phyloP scores from a whole-genome alignment of 2,113 vertebrate species.

The Mugil cephalus region DNA sequence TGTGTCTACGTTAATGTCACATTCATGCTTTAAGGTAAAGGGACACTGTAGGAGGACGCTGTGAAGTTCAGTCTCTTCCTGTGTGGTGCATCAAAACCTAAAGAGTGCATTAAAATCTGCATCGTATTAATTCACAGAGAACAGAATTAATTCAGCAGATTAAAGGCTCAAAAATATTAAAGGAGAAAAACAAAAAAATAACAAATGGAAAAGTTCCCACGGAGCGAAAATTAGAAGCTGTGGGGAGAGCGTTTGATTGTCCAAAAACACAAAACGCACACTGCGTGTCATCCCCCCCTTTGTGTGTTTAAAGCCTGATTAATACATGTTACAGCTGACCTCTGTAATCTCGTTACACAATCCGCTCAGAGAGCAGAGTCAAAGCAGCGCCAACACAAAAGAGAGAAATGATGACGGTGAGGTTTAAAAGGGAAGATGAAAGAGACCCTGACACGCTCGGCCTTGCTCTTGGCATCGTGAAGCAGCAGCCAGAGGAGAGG shows the following conservation, averaged over 20 bases:
- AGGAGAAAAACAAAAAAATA: not conserved
- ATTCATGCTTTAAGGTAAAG: no score
- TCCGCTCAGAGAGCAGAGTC: conserved; percentile 44
- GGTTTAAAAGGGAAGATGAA: no score
- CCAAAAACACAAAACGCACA: conserved; percentile 15
- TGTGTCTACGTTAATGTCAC: conserved; percentile 15
- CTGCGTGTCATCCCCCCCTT: conserved; percentile 15
- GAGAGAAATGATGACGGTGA: no score
- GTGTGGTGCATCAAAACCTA: no score
- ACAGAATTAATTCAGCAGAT: not conserved
- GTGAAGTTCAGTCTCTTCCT: no score
- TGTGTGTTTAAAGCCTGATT: conserved; percentile 51
- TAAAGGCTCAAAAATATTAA: not conserved
- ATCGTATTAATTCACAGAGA: no score
- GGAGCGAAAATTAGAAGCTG: not conserved
- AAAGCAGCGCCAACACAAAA: not conserved
- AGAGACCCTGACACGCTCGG: no score
- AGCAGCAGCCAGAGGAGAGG: no score
- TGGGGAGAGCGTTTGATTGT: no score
- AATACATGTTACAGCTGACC: conserved; percentile 62
- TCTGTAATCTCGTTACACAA: conserved; percentile 59
- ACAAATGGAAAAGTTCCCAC: not conserved
- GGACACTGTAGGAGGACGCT: no score
- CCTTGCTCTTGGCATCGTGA: no score
- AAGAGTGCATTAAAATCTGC: no score